Conservation (phyloP, 2,113 vertebrate genomes). For the Platichthys flesus region DNA sequence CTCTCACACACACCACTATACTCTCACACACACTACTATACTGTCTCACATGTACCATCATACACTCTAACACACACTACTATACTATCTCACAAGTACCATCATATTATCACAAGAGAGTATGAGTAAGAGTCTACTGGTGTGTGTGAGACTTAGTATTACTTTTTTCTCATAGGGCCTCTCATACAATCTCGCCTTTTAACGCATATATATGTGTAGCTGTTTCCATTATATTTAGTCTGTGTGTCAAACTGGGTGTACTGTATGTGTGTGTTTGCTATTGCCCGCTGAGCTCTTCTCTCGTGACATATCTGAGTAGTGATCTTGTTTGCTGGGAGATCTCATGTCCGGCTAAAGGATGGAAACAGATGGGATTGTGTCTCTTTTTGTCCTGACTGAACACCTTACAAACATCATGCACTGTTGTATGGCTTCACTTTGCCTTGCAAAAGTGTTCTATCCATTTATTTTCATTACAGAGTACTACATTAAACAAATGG, state of each 20-base stretch:
- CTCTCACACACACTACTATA: too few species aligned
- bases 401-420: conserved; percentile 15
- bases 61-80: too few species aligned
- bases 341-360: conserved; percentile 43
- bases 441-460: conserved; percentile 19
- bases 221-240: conserved; percentile 8
- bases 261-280: conserved; percentile 23
- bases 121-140: too few species aligned
- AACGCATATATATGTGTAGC: conserved; percentile 36
- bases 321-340: conserved; percentile 41
- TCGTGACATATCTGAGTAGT: conserved; percentile 42
- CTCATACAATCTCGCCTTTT: not conserved
- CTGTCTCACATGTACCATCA: too few species aligned
- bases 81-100: too few species aligned
- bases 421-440: conserved; percentile 15
- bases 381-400: conserved; percentile 45
- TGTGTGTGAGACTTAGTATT: too few species aligned
- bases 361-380: conserved; percentile 38
- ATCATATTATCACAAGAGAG: too few species aligned
- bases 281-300: conserved; percentile 29
- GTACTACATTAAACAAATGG: conserved; percentile 64
- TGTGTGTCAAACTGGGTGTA: not conserved
- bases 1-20: too few species aligned
- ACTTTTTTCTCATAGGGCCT: too few species aligned
- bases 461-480: conserved; percentile 58